Evolutionary conservation across 2,113 vertebrate species (phyloP).

Genomic region (Thryonomys swinderianus): DNA sequence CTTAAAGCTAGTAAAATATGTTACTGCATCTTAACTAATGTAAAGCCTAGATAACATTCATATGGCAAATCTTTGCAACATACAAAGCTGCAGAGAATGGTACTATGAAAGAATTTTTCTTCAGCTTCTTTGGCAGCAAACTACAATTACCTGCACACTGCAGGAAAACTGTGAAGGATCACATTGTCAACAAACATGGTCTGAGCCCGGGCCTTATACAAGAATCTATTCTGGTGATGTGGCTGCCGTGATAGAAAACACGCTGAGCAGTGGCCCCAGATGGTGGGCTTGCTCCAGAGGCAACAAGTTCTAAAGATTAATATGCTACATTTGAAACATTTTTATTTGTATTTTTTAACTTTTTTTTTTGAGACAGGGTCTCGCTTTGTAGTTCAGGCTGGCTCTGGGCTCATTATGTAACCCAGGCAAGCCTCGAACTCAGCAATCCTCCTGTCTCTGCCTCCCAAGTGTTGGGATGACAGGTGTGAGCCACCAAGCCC

Average conservation of each 20-base stretch:
- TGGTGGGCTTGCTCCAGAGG: not conserved
- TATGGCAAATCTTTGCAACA: not conserved
- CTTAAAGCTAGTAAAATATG: not conserved
- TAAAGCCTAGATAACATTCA: not conserved
- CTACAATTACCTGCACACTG: not conserved
- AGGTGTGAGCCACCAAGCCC: too few relatives aligned
- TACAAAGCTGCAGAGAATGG: not conserved
- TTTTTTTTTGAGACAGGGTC: too few relatives aligned
- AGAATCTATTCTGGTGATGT: not conserved
- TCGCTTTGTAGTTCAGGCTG: too few relatives aligned
- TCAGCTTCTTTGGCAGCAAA: not conserved
- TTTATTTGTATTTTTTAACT: too few relatives aligned
- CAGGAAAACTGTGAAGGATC: not conserved
- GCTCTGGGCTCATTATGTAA: too few relatives aligned
- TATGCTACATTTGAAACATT: not conserved
- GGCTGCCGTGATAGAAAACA: not conserved
- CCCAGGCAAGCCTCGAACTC: too few relatives aligned
- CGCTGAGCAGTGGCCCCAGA: not conserved
- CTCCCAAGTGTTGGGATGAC: too few relatives aligned
- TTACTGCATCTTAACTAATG: not conserved
- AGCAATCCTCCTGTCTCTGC: too few relatives aligned
- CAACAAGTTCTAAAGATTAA: not conserved
- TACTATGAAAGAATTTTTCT: not conserved
- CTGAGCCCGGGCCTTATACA: not conserved
- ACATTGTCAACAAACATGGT: not conserved